phyloP scores from a whole-genome alignment of 2,797 vertebrate species.

The Coracias cyanogaster region DNA sequence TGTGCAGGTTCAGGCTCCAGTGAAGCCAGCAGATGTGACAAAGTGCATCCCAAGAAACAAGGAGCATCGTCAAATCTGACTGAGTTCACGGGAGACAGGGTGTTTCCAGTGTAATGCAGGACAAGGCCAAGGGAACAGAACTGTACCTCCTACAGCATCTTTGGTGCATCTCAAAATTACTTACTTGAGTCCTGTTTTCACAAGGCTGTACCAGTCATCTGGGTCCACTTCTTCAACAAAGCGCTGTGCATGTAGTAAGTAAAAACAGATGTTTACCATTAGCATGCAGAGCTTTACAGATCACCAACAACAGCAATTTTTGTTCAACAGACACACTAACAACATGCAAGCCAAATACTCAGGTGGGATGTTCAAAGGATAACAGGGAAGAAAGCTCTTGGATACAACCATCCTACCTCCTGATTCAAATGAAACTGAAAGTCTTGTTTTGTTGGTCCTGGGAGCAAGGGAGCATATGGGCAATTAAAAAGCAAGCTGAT shows the following conservation, averaged over 20 bases:
- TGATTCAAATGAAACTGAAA: background rate
- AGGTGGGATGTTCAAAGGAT: background rate
- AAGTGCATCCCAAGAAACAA: background rate
- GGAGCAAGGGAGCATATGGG: background rate
- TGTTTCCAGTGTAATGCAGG: background rate
- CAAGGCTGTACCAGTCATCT: conserved; percentile 88
- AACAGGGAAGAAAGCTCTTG: background rate
- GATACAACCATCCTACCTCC: background rate
- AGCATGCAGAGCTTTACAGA: background rate
- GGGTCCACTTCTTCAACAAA: conserved; percentile 78
- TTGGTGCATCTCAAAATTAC: conserved; percentile 1
- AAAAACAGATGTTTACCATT: background rate
- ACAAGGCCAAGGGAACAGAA: background rate
- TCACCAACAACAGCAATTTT: background rate
- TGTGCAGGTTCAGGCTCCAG: background rate
- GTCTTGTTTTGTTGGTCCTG: background rate
- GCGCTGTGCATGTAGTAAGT: conserved; percentile 65
- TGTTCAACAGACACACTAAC: background rate
- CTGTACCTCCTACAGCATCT: background rate
- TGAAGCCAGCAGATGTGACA: background rate
- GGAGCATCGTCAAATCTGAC: background rate
- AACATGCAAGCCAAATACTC: background rate
- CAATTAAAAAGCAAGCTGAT: background rate
- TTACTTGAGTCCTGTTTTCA: conserved; percentile 94
- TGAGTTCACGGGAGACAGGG: background rate